Percentiles rank a stretch among this genome's conserved stretches.
Evolutionary conservation across 1,140 invertebrate genomes (phyloP).

Genomic region (Leguminivora glycinivorella): DNA sequence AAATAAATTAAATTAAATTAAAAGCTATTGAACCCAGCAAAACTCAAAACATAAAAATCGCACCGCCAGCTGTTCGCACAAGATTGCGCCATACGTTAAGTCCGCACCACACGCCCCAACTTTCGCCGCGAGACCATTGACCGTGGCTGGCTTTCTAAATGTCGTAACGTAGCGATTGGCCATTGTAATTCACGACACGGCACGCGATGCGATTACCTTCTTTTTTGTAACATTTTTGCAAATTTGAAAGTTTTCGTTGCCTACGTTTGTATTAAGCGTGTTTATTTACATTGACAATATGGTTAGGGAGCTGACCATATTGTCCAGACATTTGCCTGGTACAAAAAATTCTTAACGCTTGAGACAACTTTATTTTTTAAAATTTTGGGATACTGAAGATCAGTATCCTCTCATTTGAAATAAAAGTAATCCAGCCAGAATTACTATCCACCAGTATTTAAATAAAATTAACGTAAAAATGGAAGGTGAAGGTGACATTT

Average conservation of each 20-base stretch:
- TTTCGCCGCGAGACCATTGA: slow-evolving; percentile 73
- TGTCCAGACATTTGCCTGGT: too few relatives aligned
- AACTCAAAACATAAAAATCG: neutral
- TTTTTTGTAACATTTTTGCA: slow-evolving; percentile 66
- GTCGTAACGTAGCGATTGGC: slow-evolving; percentile 70
- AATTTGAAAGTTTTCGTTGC: slow-evolving; percentile 60
- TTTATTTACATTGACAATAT: neutral
- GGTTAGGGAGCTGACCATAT: too few relatives aligned
- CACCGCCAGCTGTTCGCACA: slow-evolving; percentile 13
- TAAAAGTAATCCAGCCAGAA: too few relatives aligned
- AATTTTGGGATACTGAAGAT: too few relatives aligned
- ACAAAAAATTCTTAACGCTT: too few relatives aligned
- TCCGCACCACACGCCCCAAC: slow-evolving; percentile 56
- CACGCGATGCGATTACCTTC: slow-evolving; percentile 70
- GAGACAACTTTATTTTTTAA: too few relatives aligned
- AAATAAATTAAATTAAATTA: neutral
- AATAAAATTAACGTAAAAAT: too few relatives aligned
- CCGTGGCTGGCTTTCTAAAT: slow-evolving; percentile 77
- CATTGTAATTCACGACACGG: slow-evolving; percentile 74
- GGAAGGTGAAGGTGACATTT: too few relatives aligned
- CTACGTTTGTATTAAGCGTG: neutral
- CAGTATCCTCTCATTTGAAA: too few relatives aligned
- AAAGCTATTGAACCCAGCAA: neutral
- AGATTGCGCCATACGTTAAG: slow-evolving; percentile 53
- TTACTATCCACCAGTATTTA: too few relatives aligned